Evolutionary conservation across 2,888 invertebrate genomes (phyloP), one percentile per base, ranked within the genome.

Genomic region (Cryptocephalus moraei): DNA sequence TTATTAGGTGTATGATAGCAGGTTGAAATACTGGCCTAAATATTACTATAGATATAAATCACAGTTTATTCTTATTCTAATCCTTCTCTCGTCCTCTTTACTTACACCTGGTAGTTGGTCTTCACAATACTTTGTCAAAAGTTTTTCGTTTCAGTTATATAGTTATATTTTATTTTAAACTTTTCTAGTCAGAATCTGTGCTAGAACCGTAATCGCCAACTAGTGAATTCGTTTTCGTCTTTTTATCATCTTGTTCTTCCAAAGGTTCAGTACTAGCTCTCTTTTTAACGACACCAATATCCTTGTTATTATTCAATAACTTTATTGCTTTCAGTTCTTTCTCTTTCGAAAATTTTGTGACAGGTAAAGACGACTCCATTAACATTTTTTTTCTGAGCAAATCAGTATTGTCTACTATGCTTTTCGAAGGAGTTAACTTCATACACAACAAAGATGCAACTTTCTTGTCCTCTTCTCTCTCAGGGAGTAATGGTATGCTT

Each of bases 391-490:
- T 62, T 42, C 70, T 59, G 4, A 63, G 52, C 31, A 56, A 44
- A 44, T 66, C 64, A 2, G 62, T 63, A 50, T 73, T 75, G 61
- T 83, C 81, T 44, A 75, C 72, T 34, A 81, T 77, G 68, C 80
- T 78, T 63, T 72, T 75, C 8, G 52, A 69, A 1, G 84, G 81
- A 62, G 80, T 79, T 4, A 86, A 69, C 62, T 81, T 79, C 40
- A 86, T 72, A 47, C 82, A 77, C 53, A 91, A 76, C 4, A 93
- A 73, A 0, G 82, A 77, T 0, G 94, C 94, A 69, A 91, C 74
- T 64, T 81, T 81, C 45, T 78, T 76, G 64, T 95, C 94, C 49
- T 91, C 87, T 45, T 83, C 81, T 13, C 75, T 76, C 69, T 95
- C 94, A 1, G 85, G 81, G 0, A 93, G 71, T 4, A 95, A 74